Evolutionary conservation across 2,888 invertebrate species (phyloP).

Genomic region (Drosophila ochracea): DNA sequence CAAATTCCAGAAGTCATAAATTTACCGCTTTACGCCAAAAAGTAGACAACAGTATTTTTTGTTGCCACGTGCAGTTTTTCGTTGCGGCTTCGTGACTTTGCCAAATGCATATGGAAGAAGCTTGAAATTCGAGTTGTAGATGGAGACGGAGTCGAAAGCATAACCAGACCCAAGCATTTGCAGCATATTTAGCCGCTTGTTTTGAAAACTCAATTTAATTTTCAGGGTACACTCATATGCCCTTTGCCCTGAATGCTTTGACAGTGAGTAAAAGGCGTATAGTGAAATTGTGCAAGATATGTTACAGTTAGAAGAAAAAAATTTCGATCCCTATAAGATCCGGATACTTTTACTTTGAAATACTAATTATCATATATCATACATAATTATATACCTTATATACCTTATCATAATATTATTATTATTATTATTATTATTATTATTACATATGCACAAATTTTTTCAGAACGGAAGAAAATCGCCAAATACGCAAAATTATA

Average conservation of each 20-base stretch:
- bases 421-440: background rate
- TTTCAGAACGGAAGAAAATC: background rate
- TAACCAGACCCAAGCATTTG: conserved; percentile 34
- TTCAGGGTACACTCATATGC: conserved; percentile 25
- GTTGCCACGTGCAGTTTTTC: conserved; percentile 74
- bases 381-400: background rate
- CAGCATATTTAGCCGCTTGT: conserved; percentile 71
- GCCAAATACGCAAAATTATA: background rate
- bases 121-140: conserved; percentile 10
- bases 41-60: conserved; percentile 70
- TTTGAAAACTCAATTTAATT: conserved; percentile 80
- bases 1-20: conserved; percentile 75
- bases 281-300: background rate
- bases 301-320: background rate
- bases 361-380: background rate
- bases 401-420: background rate
- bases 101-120: conserved; percentile 55
- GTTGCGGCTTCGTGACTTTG: conserved; percentile 57
- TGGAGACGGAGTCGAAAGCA: conserved; percentile 8
- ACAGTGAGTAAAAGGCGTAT: background rate
- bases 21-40: conserved; percentile 71
- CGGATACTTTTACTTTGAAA: background rate
- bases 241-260: background rate
- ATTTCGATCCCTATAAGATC: background rate
- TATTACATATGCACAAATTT: background rate